phyloP scores from a whole-genome alignment of 2,888 invertebrate genomes.

The Poecilobothrus nobilitatus region DNA sequence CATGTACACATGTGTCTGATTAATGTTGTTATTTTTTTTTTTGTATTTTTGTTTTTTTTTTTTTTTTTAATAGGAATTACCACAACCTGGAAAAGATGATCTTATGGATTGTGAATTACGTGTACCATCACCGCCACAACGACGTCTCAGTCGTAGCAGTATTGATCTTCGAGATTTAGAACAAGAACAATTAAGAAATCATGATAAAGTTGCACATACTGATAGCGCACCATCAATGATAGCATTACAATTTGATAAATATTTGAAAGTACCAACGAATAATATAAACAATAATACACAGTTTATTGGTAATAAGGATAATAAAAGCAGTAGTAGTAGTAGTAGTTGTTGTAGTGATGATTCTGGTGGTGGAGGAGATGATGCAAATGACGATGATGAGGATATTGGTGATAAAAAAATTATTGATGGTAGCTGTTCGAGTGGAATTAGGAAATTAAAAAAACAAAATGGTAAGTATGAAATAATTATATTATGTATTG shows the following conservation, averaged over 20 bases:
- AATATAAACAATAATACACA: slow-evolving; percentile 1
- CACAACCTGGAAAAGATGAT: slow-evolving; percentile 38
- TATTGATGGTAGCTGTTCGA: background rate
- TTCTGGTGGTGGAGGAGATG: background rate
- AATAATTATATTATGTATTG: too few species aligned
- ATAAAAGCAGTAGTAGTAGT: background rate
- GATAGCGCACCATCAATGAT: slow-evolving; percentile 45
- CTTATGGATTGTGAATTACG: slow-evolving; percentile 42
- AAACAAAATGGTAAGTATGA: background rate
- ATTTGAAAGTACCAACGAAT: slow-evolving; percentile 21
- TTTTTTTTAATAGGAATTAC: slow-evolving; percentile 32
- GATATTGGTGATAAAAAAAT: background rate
- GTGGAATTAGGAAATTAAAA: background rate
- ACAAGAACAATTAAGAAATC: slow-evolving; percentile 36
- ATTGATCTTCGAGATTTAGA: slow-evolving; percentile 44
- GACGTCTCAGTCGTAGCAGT: slow-evolving; percentile 44
- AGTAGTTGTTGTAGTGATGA: background rate
- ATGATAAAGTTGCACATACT: slow-evolving; percentile 44
- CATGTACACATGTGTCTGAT: too few species aligned
- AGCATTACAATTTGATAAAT: slow-evolving; percentile 36
- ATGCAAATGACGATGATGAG: background rate
- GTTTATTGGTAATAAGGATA: background rate
- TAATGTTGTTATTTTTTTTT: too few species aligned
- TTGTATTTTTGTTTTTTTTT: too few species aligned
- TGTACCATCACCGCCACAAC: slow-evolving; percentile 43